Evolutionary conservation across 2,888 invertebrate genomes (phyloP).

Genomic region (Muscina levida): DNA sequence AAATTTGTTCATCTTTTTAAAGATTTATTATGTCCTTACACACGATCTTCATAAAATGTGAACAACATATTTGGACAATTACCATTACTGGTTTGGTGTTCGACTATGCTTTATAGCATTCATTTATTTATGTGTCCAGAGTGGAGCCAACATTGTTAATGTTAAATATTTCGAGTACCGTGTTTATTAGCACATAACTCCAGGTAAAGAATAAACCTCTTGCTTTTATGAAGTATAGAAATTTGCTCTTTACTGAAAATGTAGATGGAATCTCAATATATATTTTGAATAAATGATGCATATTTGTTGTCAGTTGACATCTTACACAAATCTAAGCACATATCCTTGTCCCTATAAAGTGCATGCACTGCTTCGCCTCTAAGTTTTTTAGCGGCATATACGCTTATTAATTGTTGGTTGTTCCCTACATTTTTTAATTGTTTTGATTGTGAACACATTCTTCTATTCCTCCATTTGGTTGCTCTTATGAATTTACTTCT

Average conservation of each 20-base stretch:
- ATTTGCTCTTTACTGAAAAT: neutral
- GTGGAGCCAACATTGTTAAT: neutral
- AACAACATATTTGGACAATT: conserved; percentile 12
- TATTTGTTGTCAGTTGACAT: neutral
- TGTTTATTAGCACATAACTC: too few relatives aligned
- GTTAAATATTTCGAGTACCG: too few relatives aligned
- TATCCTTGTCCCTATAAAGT: neutral
- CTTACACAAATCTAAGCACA: neutral
- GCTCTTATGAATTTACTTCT: neutral
- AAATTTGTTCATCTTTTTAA: neutral
- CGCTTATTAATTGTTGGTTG: neutral
- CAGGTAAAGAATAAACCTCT: neutral
- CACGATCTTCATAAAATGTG: neutral
- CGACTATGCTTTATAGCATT: neutral
- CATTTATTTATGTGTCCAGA: neutral
- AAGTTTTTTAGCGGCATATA: neutral
- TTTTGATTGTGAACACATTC: neutral
- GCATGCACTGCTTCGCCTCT: neutral
- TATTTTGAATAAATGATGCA: neutral
- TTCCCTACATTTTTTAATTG: neutral
- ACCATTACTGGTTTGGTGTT: neutral
- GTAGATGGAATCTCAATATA: neutral
- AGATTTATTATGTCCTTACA: neutral
- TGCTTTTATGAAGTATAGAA: neutral
- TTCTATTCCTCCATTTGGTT: neutral